These are phyloP conservation scores for Upupa epops DNA, from an alignment of 2,113 vertebrate species.

Conservation along the genomic window DNA sequence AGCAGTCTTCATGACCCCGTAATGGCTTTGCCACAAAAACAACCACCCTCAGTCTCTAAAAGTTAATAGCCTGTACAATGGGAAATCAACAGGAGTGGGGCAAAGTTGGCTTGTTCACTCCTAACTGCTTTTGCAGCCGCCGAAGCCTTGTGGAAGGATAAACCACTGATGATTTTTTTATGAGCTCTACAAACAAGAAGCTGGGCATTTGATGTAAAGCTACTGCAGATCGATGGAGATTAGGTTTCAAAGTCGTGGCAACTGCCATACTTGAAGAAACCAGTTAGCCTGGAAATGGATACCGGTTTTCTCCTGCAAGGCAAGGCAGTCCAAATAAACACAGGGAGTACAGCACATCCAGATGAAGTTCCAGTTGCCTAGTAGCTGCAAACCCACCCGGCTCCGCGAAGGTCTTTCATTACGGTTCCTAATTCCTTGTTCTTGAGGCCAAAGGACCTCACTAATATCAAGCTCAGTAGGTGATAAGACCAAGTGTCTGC, in stretches of 20 bases:
- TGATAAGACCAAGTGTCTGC: neutral
- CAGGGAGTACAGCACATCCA: neutral
- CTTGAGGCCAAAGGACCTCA: neutral
- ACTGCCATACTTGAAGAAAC: neutral
- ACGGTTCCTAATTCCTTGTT: neutral
- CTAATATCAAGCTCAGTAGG: neutral
- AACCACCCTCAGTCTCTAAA: neutral
- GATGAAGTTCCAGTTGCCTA: neutral
- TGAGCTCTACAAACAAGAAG: conserved; percentile 36
- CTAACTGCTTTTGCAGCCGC: conserved; percentile 49
- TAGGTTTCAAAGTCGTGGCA: conserved; percentile 33
- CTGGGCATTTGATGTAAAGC: neutral
- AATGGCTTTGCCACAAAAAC: neutral
- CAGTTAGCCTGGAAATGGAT: conserved; percentile 3
- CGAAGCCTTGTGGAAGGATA: conserved; percentile 12
- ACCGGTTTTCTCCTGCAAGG: neutral
- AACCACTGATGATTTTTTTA: conserved; percentile 49
- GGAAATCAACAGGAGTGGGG: conserved; percentile 28
- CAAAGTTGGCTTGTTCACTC: neutral
- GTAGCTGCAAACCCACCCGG: neutral
- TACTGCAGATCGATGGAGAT: conserved; percentile 16
- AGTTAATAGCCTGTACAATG: conserved; percentile 45
- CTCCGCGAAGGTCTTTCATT: neutral
- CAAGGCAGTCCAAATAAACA: conserved; percentile 43
- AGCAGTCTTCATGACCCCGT: neutral